Base-by-base conservation (phyloP, 1,140 invertebrate genomes). In the Drosophila tani region DNA sequence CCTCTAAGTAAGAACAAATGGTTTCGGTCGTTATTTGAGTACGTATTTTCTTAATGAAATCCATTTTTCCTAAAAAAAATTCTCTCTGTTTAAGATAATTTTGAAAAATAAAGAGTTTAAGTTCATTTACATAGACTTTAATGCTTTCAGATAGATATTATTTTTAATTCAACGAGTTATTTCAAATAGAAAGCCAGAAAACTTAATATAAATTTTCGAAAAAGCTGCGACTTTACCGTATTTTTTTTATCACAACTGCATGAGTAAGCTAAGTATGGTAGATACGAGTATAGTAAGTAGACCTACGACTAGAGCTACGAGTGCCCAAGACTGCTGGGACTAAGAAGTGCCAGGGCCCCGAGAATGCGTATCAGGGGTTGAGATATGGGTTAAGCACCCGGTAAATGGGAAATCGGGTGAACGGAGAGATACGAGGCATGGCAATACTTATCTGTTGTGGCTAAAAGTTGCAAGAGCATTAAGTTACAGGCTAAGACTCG, bases 361-460 rank as follows among this genome's bases (percentile, higher is more conserved):
- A 24, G 41, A 8, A 32, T 76, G 49, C 53, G 8, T 56, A n/a
- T 55, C 53, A 55, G 35, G 35, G 55, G 19, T 60, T 63, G 50
- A 29, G 27, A 29, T 29, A 6, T 19, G 45, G 53, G 8, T 46
- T 51, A 17, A 7, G 68, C 29, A 43, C 38, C 74, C 27, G 50
- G 71, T 14, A 17, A 17, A 12, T 17, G 5, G 15, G n/a, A 58
- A 55, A 49, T 64, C 15, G 49, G 41, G 41, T 27, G 7, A 57
- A 15, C 49, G 45, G 40, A 75, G 50, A 65, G 57, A 49, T 75
- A 59, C 57, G 60, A 69, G 74, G 40, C n/a, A 35, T 64, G 55
- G 14, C 43, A 70, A 86, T 87, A 85, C 82, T 85, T 85, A 85
- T 85, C 83, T 82, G 79, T 75, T 41, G 35, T 62, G 62, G 66